Conservation (phyloP, 2,888 invertebrate genomes). For the Micropterix aruncella region DNA sequence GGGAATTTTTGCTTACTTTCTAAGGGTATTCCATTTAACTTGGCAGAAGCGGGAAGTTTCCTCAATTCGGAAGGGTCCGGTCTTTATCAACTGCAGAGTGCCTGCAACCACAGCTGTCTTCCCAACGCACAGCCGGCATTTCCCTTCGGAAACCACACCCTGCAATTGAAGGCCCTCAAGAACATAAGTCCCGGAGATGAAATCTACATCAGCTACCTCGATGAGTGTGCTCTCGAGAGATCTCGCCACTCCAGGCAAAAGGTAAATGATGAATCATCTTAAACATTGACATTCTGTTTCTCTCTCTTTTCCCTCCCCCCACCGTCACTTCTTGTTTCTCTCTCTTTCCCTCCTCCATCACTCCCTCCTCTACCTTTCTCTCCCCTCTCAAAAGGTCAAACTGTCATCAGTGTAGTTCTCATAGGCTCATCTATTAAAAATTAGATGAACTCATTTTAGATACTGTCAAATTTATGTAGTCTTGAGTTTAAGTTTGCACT, state of each 20-base stretch:
- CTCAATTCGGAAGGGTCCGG: constrained; percentile 89
- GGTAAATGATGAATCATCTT: no score
- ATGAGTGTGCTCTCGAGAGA: constrained; percentile 65
- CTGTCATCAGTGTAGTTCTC: no score
- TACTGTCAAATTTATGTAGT: no score
- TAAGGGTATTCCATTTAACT: constrained; percentile 3
- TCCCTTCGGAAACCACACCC: constrained; percentile 63
- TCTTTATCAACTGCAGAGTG: constrained; percentile 72
- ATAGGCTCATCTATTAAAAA: no score
- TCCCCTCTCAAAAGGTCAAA: no score
- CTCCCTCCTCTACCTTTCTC: no score
- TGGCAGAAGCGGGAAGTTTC: constrained; percentile 56
- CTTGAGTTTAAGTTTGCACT: no score
- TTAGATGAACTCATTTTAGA: no score
- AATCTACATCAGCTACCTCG: constrained; percentile 81
- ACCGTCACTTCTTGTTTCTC: no score
- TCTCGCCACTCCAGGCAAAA: constrained; percentile 83
- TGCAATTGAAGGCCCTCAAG: constrained; percentile 56
- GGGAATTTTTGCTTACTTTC: constrained; percentile 4
- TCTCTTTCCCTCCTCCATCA: no score
- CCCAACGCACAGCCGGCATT: constrained; percentile 83
- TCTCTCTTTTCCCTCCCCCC: no score
- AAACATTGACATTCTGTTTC: no score
- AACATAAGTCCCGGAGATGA: constrained; percentile 73
- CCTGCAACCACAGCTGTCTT: constrained; percentile 82